Base-by-base conservation (phyloP, 2,888 invertebrate genomes). In the Eupithecia tripunctaria region DNA sequence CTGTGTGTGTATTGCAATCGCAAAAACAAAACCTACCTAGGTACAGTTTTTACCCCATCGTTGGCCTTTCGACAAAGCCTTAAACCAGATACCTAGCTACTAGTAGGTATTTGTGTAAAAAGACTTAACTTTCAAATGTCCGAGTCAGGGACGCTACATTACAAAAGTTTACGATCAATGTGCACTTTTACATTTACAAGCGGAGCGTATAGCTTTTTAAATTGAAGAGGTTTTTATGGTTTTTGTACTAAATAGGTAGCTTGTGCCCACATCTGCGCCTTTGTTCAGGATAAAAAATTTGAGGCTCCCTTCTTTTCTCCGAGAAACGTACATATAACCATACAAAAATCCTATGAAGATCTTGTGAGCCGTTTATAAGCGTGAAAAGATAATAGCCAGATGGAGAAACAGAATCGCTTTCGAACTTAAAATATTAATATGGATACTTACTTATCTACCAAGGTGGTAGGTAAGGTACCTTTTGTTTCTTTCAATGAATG, bases 121-220 rank as follows among this genome's bases (percentile, higher is more conserved):
- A 60, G 60, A 0, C 15, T n/a, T 4, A 14, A 60, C 67, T 71
- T 60, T 66, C 60, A 67, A 59, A 65, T 60, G 47, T 60, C 12
- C 38, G 60, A 43, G 59, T 67, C 67, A 67, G 29, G 67, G 67
- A 56, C 56, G 56, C 14, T 56, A 38, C 64, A 18, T 18, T 59
- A 75, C 74, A 36, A 64, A 38, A 64, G 64, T 36, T 64, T 29
- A 29, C 29, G 60, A 60, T 64, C 21, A 36, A 64, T 38, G 56
- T 60, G 29, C 29, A 18, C 18, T 60, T 60, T 29, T 5, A 56
- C 56, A 5, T 56, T 60, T 29, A 60, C 29, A 29, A 60, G 60
- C 60, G 29, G 29, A 60, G 60, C 60, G 60, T 18, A 8, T 5
- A 27, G 59, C 51, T 21, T 51, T 21, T 21, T 21, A 3, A 51